Conservation (phyloP, 2,113 vertebrate species). For the Serinus canaria region DNA sequence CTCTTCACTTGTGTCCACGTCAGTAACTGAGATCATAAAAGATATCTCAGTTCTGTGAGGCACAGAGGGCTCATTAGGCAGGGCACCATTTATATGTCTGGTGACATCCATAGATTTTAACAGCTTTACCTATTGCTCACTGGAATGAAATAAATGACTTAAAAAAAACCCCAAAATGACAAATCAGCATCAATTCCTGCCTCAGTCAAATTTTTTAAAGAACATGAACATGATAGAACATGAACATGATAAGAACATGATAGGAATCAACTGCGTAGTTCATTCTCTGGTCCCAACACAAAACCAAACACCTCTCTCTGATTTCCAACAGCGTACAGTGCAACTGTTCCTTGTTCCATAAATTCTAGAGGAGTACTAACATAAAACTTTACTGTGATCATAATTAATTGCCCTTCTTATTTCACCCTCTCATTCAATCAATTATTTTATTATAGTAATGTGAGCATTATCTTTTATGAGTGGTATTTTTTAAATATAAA, state of each 20-base stretch:
- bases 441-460: slow-evolving; percentile 17
- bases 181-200: not conserved
- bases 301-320: not conserved
- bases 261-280: not conserved
- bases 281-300: not conserved
- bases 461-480: slow-evolving; percentile 19
- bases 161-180: not conserved
- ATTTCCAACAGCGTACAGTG: not conserved
- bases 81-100: not conserved
- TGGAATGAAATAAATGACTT: not conserved
- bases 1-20: not conserved
- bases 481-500: slow-evolving; percentile 36
- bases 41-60: not conserved
- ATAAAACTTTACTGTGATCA: not conserved
- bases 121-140: not conserved
- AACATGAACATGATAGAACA: not conserved
- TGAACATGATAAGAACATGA: not conserved
- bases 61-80: not conserved
- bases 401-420: slow-evolving; percentile 23
- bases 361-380: not conserved
- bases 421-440: slow-evolving; percentile 22
- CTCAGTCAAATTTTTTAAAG: not conserved
- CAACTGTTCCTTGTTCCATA: not conserved
- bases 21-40: not conserved
- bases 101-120: not conserved